Percentiles rank a stretch among this genome's conserved stretches.
Conservation (phyloP, 2,888 invertebrate genomes). For the Sarcophaga subvicina region DNA sequence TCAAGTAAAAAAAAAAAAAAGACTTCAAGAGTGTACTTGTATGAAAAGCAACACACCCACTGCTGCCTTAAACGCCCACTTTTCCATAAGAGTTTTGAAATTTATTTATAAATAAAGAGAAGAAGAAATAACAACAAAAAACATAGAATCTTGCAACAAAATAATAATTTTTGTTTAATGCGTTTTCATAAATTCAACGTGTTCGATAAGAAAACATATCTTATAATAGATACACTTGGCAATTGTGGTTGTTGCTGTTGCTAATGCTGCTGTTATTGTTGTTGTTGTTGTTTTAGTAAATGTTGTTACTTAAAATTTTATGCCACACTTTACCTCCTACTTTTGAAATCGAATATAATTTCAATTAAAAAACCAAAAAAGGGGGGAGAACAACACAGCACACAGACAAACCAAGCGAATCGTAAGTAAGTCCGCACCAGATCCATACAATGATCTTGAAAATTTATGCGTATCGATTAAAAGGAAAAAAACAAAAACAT, state of each 20-base stretch:
- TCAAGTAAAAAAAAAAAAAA: background rate
- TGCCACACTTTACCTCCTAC: constrained; percentile 75
- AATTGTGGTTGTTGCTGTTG: too few species aligned
- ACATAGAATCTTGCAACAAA: background rate
- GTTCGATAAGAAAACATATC: constrained; percentile 13
- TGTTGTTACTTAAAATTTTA: constrained; percentile 41
- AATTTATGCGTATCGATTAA: constrained; percentile 63
- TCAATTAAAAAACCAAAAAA: constrained; percentile 60
- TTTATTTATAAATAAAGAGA: background rate
- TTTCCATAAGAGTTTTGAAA: constrained; percentile 33
- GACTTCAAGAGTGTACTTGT: background rate
- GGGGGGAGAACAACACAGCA: constrained; percentile 10
- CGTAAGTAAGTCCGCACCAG: background rate
- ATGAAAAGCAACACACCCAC: constrained; percentile 68
- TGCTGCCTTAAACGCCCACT: constrained; percentile 72
- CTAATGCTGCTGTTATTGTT: too few species aligned
- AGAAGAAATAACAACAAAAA: background rate
- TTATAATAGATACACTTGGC: constrained; percentile 3
- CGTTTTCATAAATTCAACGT: constrained; percentile 59
- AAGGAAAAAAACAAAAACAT: constrained; percentile 34
- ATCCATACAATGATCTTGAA: constrained; percentile 33
- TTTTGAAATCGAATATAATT: constrained; percentile 77
- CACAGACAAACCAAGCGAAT: background rate
- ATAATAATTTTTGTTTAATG: constrained; percentile 54
- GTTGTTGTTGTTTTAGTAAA: too few species aligned